Evolutionary conservation across 2,113 vertebrate genomes (phyloP), one percentile per base, ranked within the genome.

Genomic region (Excalfactoria chinensis): DNA sequence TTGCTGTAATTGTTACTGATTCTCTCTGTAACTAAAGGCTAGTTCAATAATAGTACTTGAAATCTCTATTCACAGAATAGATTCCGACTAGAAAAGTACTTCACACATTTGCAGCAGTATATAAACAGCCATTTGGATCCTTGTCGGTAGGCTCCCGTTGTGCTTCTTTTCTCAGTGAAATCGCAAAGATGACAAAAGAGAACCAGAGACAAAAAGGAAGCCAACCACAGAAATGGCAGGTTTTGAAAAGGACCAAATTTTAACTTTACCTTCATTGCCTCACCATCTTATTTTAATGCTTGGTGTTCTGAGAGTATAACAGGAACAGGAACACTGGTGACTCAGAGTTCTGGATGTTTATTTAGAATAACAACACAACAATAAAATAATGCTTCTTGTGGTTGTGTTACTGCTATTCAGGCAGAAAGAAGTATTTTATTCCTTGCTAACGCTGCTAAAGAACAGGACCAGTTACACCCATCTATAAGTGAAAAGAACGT

Each of bases 31-130:
- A 73, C 55, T 88, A 73, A 91, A 94, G 88, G 80, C 55, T 37
- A 58, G 67, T 93, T 96, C 88, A 93, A 34, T 84, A 95, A 93
- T 2, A 93, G 88, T 73, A 72, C 40, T 89, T 35, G 15, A 96
- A 96, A 95, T 87, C 6, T 80, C 56, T 70, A 26, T 67, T 89
- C 41, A 87, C 67, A 70, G 78, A 91, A 51, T 41, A 77, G 43
- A 86, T 11, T 6, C 4, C 34, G 80, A 49, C 37, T 77, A 16
- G 37, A 79, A 75, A 69, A 88, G 14, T 66, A 76, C 14, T 63
- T 70, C 26, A 66, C 2, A 15, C 9, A 59, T 67, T 46, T 89
- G n/a, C 18, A 66, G 55, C 37, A 80, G 14, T 22, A 20, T 32
- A 23, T 1, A 55, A 64, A 80, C 40, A 51, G 20, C 66, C 44